phyloP scores from a whole-genome alignment of 2,113 vertebrate species.

The Pimephales promelas region DNA sequence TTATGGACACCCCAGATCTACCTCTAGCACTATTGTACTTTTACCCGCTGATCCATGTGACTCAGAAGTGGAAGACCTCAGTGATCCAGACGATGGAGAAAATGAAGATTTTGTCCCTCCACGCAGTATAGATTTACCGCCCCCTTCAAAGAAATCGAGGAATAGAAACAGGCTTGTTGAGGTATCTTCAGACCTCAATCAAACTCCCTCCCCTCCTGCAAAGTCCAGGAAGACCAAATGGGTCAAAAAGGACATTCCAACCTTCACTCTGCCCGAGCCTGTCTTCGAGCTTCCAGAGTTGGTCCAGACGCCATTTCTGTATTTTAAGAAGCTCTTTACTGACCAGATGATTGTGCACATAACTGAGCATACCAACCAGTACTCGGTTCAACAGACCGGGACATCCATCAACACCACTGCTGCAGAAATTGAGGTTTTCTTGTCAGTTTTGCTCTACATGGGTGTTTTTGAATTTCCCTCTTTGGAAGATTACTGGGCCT shows the following conservation, averaged over 20 bases:
- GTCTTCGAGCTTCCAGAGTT: not conserved
- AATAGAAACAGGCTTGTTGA: too few species aligned
- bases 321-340: not conserved
- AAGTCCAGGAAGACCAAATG: too few species aligned
- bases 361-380: not conserved
- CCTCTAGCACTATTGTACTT: not conserved
- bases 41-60: too few species aligned
- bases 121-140: too few species aligned
- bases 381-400: not conserved
- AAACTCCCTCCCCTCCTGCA: too few species aligned
- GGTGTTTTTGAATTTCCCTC: not conserved
- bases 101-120: too few species aligned
- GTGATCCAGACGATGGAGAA: too few species aligned
- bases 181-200: too few species aligned
- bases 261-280: too few species aligned
- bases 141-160: too few species aligned
- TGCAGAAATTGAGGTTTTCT: not conserved
- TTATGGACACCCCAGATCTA: not conserved
- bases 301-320: not conserved
- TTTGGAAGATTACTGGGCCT: not conserved
- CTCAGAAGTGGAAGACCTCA: too few species aligned
- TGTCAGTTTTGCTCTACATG: not conserved
- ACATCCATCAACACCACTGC: not conserved
- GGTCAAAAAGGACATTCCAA: too few species aligned
- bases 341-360: slow-evolving; percentile 3